A percentile compares a stretch with the other conserved stretches of the same genome.
These are phyloP conservation scores for Alsophila aescularia DNA, from an alignment of 2,888 invertebrate genomes.

Conservation along the genomic window DNA sequence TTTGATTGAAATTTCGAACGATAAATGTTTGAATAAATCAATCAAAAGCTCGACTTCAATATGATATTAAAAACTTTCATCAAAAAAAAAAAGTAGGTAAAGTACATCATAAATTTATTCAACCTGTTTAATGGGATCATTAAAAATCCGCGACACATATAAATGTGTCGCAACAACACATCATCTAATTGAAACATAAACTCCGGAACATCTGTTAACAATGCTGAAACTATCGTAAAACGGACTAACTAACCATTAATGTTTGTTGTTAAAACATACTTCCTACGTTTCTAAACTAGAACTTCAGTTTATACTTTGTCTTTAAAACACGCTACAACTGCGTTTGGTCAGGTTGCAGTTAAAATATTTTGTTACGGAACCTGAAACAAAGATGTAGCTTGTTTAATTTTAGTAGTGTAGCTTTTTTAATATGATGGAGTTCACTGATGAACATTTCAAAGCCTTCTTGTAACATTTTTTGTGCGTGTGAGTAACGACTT, in stretches of 20 bases:
- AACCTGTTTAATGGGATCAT: slow-evolving; percentile 9
- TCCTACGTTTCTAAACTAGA: slow-evolving; percentile 13
- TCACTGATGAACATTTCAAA: no score
- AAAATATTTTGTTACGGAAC: no score
- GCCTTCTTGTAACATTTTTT: no score
- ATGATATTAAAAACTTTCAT: neutral
- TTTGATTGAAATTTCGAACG: no score
- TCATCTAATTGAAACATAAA: slow-evolving; percentile 20
- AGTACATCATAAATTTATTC: slow-evolving; percentile 9
- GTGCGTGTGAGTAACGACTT: no score
- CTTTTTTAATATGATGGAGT: no score
- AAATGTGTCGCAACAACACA: slow-evolving; percentile 15
- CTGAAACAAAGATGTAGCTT: no score
- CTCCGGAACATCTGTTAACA: slow-evolving; percentile 23
- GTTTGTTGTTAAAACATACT: slow-evolving; percentile 22
- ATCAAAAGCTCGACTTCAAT: neutral
- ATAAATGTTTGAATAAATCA: no score
- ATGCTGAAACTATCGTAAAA: slow-evolving; percentile 21
- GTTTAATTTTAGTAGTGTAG: no score
- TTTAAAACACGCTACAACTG: neutral
- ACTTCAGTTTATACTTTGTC: neutral
- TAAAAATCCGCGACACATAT: slow-evolving; percentile 25
- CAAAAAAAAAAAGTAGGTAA: slow-evolving; percentile 4
- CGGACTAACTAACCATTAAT: slow-evolving; percentile 13
- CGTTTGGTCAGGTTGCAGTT: no score